These are phyloP conservation scores for Nannoperca australis DNA, from an alignment of 2,797 vertebrate genomes.

Conservation along the genomic window DNA sequence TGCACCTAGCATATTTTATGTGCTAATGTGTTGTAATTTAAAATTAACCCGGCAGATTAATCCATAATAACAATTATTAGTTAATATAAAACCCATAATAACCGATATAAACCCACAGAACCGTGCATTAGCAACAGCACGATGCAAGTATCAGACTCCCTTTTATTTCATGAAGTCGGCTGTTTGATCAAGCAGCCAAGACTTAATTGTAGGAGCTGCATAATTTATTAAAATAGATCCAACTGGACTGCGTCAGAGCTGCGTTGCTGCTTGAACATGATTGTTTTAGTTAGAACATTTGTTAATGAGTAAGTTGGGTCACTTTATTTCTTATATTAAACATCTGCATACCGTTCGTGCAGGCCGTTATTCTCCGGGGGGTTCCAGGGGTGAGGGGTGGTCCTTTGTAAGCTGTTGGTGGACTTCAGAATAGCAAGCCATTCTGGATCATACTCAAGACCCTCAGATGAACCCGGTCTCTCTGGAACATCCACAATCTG, in stretches of 20 bases:
- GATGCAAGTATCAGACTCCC: not conserved
- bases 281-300: no score
- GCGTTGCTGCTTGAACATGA: no score
- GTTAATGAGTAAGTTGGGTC: no score
- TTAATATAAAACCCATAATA: not conserved
- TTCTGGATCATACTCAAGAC: constrained; percentile 94
- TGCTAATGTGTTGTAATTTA: no score
- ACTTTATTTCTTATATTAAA: no score
- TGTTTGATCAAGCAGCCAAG: not conserved
- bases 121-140: not conserved
- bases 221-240: not conserved
- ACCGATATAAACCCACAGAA: no score
- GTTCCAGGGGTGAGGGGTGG: constrained; percentile 88
- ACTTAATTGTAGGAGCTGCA: not conserved
- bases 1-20: not conserved
- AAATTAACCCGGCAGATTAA: no score
- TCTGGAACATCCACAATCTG: constrained; percentile 95
- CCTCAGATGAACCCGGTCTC: constrained; percentile 87
- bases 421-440: constrained; percentile 95
- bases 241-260: not conserved
- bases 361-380: constrained; percentile 94
- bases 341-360: constrained; percentile 86
- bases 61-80: no score
- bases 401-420: constrained; percentile 89
- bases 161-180: not conserved